Evolutionary conservation across 2,113 vertebrate species (phyloP).

Genomic region (Rhinolophus ferrumequinum): DNA sequence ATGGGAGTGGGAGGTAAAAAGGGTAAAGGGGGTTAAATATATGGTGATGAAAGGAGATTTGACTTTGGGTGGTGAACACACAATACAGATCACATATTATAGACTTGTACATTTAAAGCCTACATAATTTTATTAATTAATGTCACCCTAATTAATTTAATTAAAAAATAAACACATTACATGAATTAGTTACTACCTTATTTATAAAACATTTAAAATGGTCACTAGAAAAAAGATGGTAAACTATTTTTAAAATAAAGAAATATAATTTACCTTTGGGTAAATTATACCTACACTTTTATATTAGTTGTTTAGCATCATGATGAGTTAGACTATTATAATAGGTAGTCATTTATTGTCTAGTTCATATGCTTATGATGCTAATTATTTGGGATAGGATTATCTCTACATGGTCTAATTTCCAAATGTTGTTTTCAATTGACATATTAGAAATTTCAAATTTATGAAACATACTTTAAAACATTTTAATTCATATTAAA

Average conservation of each 20-base stretch:
- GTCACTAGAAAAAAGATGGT: background rate
- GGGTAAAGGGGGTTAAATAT: too few species aligned
- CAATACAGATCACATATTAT: too few species aligned
- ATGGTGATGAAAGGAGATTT: too few species aligned
- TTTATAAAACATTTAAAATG: background rate
- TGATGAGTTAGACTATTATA: background rate
- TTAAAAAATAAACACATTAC: background rate
- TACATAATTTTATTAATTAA: too few species aligned
- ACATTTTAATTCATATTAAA: too few species aligned
- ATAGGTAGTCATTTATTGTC: background rate
- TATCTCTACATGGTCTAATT: background rate
- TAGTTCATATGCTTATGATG: background rate
- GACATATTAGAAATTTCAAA: too few species aligned
- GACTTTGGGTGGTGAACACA: too few species aligned
- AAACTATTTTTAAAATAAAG: constrained; percentile 16
- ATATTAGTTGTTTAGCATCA: background rate
- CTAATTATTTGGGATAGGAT: background rate
- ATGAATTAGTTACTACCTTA: background rate
- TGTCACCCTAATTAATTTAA: too few species aligned
- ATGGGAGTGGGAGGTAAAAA: too few species aligned
- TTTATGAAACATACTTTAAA: too few species aligned
- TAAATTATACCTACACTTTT: background rate
- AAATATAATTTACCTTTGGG: background rate
- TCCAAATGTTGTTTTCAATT: background rate
- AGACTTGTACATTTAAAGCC: too few species aligned